Base-by-base conservation (phyloP, 2,888 invertebrate species). In the Biston stratarius region DNA sequence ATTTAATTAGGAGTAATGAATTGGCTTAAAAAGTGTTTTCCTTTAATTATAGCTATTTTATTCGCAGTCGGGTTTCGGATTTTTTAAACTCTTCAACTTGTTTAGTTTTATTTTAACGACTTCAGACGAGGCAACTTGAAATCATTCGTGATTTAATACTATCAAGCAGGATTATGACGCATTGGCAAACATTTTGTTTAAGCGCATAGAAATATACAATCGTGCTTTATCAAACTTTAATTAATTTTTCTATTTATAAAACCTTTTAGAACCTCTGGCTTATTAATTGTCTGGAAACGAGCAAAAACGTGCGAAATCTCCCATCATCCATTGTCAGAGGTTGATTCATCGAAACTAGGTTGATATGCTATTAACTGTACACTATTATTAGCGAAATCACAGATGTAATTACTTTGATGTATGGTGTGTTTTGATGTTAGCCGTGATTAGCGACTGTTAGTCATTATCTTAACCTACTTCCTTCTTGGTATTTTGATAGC, bases 301-400 rank as follows among this genome's bases (percentile, higher is more conserved):
- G 45, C 60, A 70, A 68, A 69, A 67, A 60, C 67, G 73, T 71
- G 73, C 53, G 73, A 70, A 67, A 60, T 63, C 42, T 63, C 51
- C 47, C 61, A 66, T 70, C 53, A 49, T 44, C 44, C 52, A 66
- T 72, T 69, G 69, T 71, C 60, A 14, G 12, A 42, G 40, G 14
- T 15, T 67, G 67, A 63, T 61, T 69, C 66, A 68, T 60, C 38
- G 45, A 14, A 60, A 60, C 48, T 49, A 51, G 59, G 63, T 42
- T 40, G 53, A 57, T 42, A 47, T 40, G 57, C 58, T 61, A 65
- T 64, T 64, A 51, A 67, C 67, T 47, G 64, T 67, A 64, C 67
- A 42, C n/a, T 66, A 38, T 63, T 63, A 67, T 70, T 70, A 70
- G 61, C 51, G 14, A 61, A 70, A 66, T 63, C 45, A 52, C 51